phyloP scores from a whole-genome alignment of 2,113 vertebrate genomes.

The Myodes glareolus region DNA sequence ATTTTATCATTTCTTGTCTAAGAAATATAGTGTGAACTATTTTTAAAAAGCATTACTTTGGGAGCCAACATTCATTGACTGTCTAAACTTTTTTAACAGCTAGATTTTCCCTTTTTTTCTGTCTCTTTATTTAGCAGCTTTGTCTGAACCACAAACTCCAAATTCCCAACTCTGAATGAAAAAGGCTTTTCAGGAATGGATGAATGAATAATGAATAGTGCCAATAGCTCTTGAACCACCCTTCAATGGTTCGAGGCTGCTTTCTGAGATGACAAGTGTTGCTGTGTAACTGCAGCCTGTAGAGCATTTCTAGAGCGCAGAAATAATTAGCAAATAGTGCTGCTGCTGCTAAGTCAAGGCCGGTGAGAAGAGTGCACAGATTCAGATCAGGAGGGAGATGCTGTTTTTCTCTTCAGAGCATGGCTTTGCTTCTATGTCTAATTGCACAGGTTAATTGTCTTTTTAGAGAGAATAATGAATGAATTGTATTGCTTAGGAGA shows the following conservation, averaged over 20 bases:
- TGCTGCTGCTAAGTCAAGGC: not conserved
- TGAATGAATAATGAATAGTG: constrained; percentile 47
- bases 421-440: not conserved
- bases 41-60: constrained; percentile 28
- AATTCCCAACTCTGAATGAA: constrained; percentile 51
- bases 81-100: constrained; percentile 43
- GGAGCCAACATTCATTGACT: constrained; percentile 37
- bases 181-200: constrained; percentile 50
- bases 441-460: not conserved
- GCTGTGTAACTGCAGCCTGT: not conserved
- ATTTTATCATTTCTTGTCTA: constrained; percentile 26
- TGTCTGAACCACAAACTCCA: constrained; percentile 2
- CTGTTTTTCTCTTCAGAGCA: not conserved
- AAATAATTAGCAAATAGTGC: not conserved
- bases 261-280: not conserved
- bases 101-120: not conserved
- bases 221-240: constrained; percentile 1
- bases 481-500: not conserved
- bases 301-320: not conserved
- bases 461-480: constrained; percentile 41
- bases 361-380: not conserved
- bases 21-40: constrained; percentile 4
- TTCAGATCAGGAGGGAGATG: not conserved
- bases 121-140: constrained; percentile 44
- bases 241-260: constrained; percentile 5